phyloP scores from a whole-genome alignment of 2,888 invertebrate genomes.

The Amphipyra tragopoginis region DNA sequence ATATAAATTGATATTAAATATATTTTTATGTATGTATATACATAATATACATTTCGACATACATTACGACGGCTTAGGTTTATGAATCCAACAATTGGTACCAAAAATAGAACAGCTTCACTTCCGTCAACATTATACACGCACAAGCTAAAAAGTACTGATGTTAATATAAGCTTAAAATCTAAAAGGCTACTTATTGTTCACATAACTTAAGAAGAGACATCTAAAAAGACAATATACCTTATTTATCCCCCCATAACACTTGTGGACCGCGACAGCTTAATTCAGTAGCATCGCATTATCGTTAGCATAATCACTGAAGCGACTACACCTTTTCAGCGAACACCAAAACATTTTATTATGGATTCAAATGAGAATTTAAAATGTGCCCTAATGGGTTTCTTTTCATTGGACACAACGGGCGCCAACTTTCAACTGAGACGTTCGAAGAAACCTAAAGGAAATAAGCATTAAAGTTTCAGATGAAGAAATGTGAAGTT shows the following conservation, averaged over 20 bases:
- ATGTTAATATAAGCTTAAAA: too few relatives aligned
- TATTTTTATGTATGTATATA: too few relatives aligned
- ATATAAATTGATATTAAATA: too few relatives aligned
- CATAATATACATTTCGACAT: too few relatives aligned
- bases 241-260: conserved; percentile 41
- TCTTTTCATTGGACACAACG: conserved; percentile 61
- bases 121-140: too few relatives aligned
- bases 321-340: conserved; percentile 63
- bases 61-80: too few relatives aligned
- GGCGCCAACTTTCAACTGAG: conserved; percentile 32
- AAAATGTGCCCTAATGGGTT: conserved; percentile 67
- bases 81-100: too few relatives aligned
- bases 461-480: conserved; percentile 52
- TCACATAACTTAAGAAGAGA: conserved; percentile 29
- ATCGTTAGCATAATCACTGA: conserved; percentile 77
- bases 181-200: conserved; percentile 1
- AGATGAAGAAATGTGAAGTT: conserved; percentile 50
- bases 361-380: conserved; percentile 60
- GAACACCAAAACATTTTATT: conserved; percentile 57
- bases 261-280: conserved; percentile 46
- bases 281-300: conserved; percentile 62
- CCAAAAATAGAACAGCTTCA: too few relatives aligned
- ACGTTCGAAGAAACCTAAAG: conserved; percentile 26
- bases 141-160: too few relatives aligned
- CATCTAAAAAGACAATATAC: conserved; percentile 22